These are phyloP conservation scores for Podarcis siculus DNA, from an alignment of 2,797 vertebrate genomes.

Conservation along the genomic window DNA sequence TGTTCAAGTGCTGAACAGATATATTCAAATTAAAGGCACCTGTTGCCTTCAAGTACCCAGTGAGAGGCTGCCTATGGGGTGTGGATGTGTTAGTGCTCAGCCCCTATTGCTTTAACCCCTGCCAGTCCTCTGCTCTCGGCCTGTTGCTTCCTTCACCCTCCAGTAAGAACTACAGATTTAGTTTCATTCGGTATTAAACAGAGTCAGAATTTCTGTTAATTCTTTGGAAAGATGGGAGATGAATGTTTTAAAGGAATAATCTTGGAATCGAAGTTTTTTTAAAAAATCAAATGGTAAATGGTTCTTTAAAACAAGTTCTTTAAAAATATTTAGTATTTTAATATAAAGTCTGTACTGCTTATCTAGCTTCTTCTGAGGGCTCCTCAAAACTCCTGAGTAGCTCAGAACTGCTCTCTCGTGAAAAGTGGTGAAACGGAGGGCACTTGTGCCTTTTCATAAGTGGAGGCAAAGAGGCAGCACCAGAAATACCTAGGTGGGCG, in stretches of 20 bases:
- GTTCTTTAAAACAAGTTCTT: not conserved
- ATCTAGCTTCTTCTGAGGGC: not conserved
- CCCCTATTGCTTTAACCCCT: not conserved
- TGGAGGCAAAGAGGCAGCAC: no score
- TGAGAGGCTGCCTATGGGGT: not conserved
- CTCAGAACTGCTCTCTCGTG: not conserved
- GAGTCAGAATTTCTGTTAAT: no score
- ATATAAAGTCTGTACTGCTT: not conserved
- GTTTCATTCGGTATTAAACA: no score
- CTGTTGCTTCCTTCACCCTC: no score
- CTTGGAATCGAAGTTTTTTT: not conserved
- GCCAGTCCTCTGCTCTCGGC: no score
- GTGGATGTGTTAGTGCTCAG: not conserved
- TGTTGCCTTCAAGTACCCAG: not conserved
- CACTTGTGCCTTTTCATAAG: no score
- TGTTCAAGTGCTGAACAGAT: not conserved
- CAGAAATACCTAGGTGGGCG: no score
- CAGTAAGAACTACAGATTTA: no score
- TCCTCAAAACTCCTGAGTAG: not conserved
- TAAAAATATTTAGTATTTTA: not conserved
- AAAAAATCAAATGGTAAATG: not conserved
- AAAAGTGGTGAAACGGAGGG: not conserved
- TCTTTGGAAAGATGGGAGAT: not conserved
- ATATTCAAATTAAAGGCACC: not conserved
- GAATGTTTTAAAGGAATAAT: not conserved